Evolutionary conservation across 2,888 invertebrate species (phyloP).

Genomic region (Xestia ashworthii): DNA sequence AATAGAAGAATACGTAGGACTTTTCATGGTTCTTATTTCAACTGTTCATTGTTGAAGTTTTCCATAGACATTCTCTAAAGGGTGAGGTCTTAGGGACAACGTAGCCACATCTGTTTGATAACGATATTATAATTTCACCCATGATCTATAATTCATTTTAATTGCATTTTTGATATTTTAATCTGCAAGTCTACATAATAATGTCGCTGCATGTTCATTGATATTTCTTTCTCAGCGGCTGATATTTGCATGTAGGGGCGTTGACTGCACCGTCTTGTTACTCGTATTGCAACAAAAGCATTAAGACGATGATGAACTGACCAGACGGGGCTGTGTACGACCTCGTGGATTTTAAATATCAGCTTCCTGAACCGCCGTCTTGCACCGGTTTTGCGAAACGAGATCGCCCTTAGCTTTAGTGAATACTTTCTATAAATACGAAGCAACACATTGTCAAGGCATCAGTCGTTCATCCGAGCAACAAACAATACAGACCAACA

Average conservation of each 20-base stretch:
- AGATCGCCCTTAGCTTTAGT: conserved; percentile 83
- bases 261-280: conserved; percentile 30
- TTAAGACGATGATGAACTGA: conserved; percentile 77
- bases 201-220: conserved; percentile 13
- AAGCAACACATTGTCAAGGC: conserved; percentile 66
- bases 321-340: conserved; percentile 73
- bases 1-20: conserved; percentile 1
- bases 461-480: conserved; percentile 84
- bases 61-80: neutral
- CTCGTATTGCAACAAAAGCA: conserved; percentile 63
- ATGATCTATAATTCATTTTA: conserved; percentile 4
- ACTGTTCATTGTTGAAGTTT: conserved; percentile 6
- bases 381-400: conserved; percentile 85
- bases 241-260: conserved; percentile 20
- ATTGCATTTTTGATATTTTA: neutral
- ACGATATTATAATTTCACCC: neutral
- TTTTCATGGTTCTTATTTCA: neutral
- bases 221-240: conserved; percentile 26
- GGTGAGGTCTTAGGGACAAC: neutral
- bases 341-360: conserved; percentile 84
- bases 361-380: conserved; percentile 83
- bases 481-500: conserved; percentile 86
- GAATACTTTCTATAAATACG: conserved; percentile 85
- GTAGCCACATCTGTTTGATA: neutral
- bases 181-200: conserved; percentile 8